These are phyloP conservation scores for Melieria crassipennis DNA, from an alignment of 2,888 invertebrate genomes.

Conservation along the genomic window DNA sequence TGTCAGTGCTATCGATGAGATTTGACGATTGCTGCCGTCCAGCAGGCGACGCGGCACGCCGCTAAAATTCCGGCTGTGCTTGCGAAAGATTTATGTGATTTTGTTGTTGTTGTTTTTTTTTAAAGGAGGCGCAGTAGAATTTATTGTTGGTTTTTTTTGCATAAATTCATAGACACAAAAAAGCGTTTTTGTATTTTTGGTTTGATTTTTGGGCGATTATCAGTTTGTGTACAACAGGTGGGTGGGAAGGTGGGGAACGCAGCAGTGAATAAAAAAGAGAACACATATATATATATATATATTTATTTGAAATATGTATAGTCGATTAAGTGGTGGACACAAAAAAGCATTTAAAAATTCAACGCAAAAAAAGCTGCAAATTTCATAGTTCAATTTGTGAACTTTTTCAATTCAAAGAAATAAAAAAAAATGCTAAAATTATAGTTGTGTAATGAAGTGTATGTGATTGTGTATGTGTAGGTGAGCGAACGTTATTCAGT, in stretches of 20 bases:
- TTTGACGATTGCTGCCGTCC: slow-evolving; percentile 61
- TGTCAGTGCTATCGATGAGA: slow-evolving; percentile 54
- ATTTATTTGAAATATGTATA: slow-evolving; percentile 9
- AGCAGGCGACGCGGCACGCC: slow-evolving; percentile 66
- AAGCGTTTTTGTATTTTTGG: slow-evolving; percentile 24
- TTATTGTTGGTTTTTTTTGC: slow-evolving; percentile 18
- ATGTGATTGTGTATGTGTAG: not conserved
- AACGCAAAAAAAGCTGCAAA: slow-evolving; percentile 3
- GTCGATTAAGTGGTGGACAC: slow-evolving; percentile 15
- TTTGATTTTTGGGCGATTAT: too few relatives aligned
- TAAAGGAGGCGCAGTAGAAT: not conserved
- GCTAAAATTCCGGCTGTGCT: slow-evolving; percentile 59
- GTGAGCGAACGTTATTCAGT: not conserved
- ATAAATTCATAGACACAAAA: slow-evolving; percentile 36
- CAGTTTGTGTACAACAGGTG: not conserved
- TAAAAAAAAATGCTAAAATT: too few relatives aligned
- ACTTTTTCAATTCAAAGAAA: too few relatives aligned
- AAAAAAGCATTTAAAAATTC: slow-evolving; percentile 13
- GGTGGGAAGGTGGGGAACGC: slow-evolving; percentile 17
- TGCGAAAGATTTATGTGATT: too few relatives aligned
- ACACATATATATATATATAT: slow-evolving; percentile 24
- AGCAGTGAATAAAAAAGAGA: slow-evolving; percentile 31
- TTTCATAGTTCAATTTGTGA: not conserved
- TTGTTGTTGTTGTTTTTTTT: slow-evolving; percentile 5
- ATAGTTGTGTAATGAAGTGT: too few relatives aligned